Evolutionary conservation across 1,140 invertebrate species (phyloP).

Genomic region (Sitobion miscanthi): DNA sequence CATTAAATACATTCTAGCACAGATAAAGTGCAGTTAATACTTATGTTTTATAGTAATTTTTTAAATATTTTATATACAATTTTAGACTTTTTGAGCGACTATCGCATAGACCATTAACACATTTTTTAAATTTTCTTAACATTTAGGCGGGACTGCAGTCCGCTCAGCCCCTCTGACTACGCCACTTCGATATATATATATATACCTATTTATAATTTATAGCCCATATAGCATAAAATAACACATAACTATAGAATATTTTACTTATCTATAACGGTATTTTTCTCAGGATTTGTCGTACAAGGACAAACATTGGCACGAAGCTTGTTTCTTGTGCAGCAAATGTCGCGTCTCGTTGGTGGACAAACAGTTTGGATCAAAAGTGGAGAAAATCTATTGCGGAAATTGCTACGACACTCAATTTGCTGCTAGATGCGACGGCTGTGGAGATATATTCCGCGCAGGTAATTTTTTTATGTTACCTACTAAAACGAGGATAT

Average conservation of each 20-base stretch:
- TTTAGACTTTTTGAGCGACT: no score
- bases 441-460: conserved; percentile 96
- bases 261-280: background rate
- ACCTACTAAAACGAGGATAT: background rate
- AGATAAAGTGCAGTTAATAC: no score
- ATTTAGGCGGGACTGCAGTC: no score
- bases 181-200: no score
- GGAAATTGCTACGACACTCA: conserved; percentile 98
- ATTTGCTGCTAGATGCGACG: conserved; percentile 98
- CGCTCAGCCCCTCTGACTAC: no score
- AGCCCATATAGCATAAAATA: background rate
- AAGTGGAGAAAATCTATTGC: conserved; percentile 97
- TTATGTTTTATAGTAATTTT: no score
- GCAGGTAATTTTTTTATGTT: conserved; percentile 75
- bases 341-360: conserved; percentile 97
- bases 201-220: background rate
- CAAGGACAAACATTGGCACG: conserved; percentile 99
- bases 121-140: no score
- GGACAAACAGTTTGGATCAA: conserved; percentile 99
- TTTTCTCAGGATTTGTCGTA: conserved; percentile 93
- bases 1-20: no score
- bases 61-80: no score
- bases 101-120: no score
- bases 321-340: conserved; percentile 97
- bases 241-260: background rate